Evolutionary conservation across 2,888 invertebrate species (phyloP), one percentile per base, ranked within the genome.

Genomic region (Lypha dubia): DNA sequence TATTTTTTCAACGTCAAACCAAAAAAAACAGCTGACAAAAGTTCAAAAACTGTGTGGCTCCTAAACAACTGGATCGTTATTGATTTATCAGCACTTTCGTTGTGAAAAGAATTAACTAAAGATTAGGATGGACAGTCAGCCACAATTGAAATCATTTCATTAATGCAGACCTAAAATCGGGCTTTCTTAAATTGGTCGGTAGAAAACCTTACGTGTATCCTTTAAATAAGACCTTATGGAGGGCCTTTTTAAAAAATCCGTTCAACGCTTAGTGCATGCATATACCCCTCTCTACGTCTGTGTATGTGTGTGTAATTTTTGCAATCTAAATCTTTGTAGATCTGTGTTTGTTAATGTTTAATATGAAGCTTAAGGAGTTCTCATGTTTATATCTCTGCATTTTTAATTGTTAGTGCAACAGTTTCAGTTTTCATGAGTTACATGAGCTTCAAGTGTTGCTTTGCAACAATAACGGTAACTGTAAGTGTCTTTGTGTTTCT

Each of bases 381-480:
- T 41, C 20, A 9, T 58, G 41, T 22, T 41, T 9, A 4, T n/a
- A 17, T 22, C 24, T 73, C 2, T 46, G 35, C 15, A 15, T 73
- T 62, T 62, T 49, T 38, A 84, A 80, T 80, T 84, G 60, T 73
- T 73, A 80, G 80, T 80, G 80, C 79, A 84, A 84, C 84, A 84
- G 75, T 65, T 71, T 71, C 58, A 67, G 56, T 73, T 75, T 71
- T 38, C 53, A 44, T 79, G 11, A 68, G 68, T 75, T 71, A 22
- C 53, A 44, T 79, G 11, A 68, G 49, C n/a, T 56, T 58, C 22
- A 49, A 76, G 71, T 76, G 63, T 46, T 60, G 67, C 76, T 32
- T 32, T 32, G n/a, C 76, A 77, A 77, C 71, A 51, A 76, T 71
- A 71, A 63, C 58, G n/a, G 71, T 20, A 71, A 67, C 51, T 73